Conservation (phyloP, 2,888 invertebrate species). For the Linyphia triangularis region DNA sequence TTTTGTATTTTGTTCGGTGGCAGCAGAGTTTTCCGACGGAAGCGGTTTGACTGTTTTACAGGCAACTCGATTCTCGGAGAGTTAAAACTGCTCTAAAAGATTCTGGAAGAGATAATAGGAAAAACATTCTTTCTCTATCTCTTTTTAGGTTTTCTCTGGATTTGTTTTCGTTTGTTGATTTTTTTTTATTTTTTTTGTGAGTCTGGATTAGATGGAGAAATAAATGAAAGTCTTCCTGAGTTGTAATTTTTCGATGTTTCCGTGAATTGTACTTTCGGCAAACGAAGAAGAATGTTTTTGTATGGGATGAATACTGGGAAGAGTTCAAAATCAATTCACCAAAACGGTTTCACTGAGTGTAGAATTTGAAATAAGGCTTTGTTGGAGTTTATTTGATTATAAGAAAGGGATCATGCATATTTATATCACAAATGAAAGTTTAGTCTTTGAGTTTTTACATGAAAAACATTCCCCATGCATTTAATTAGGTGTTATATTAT, state of each 20-base stretch:
- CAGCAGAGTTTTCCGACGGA: slow-evolving; percentile 62
- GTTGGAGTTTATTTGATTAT: neutral
- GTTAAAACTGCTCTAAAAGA: slow-evolving; percentile 29
- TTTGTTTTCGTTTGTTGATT: no score
- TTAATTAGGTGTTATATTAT: no score
- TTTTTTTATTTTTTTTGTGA: no score
- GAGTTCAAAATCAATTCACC: neutral
- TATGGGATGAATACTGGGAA: neutral
- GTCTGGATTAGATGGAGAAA: neutral
- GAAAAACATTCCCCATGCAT: no score
- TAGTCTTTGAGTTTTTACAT: no score
- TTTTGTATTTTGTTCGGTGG: slow-evolving; percentile 20
- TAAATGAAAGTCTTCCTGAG: slow-evolving; percentile 22
- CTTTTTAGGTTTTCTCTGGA: slow-evolving; percentile 1
- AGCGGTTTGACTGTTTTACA: slow-evolving; percentile 73
- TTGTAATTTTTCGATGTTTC: slow-evolving; percentile 9
- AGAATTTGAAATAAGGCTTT: neutral
- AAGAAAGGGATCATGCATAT: neutral
- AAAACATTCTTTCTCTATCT: slow-evolving; percentile 6
- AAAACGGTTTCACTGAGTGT: neutral
- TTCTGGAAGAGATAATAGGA: slow-evolving; percentile 18
- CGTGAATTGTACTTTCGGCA: neutral
- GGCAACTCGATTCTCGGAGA: slow-evolving; percentile 60
- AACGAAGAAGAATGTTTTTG: neutral
- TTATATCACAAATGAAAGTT: neutral